These are phyloP conservation scores for Eudyptes chrysolophus DNA, from an alignment of 2,113 vertebrate species.

Conservation along the genomic window DNA sequence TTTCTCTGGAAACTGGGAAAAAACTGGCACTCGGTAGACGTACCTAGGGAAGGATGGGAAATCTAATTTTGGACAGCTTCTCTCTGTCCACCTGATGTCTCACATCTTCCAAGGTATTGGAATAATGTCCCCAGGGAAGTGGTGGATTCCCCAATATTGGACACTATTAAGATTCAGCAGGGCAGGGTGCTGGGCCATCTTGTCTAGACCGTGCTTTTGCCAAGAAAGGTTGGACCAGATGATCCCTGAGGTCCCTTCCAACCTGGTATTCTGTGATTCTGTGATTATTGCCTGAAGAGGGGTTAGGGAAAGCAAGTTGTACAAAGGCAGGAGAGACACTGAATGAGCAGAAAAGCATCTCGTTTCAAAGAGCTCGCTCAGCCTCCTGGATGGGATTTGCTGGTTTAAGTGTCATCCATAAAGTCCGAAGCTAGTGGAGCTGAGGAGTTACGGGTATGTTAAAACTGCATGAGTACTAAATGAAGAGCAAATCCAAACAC, in stretches of 20 bases:
- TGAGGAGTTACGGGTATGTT: not conserved
- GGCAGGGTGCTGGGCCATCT: too few relatives aligned
- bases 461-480: not conserved
- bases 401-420: not conserved
- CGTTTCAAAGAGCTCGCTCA: not conserved
- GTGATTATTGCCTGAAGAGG: not conserved
- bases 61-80: not conserved
- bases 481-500: not conserved
- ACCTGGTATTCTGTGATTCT: too few relatives aligned
- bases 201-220: too few relatives aligned
- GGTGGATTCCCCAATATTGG: too few relatives aligned
- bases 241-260: too few relatives aligned
- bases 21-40: rapidly evolving
- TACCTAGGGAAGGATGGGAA: not conserved
- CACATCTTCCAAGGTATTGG: too few relatives aligned
- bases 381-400: not conserved
- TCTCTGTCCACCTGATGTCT: not conserved
- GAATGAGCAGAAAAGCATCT: not conserved
- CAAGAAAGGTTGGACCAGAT: too few relatives aligned
- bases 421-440: not conserved
- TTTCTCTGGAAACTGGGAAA: not conserved
- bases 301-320: not conserved
- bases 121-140: too few relatives aligned
- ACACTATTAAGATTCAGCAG: too few relatives aligned
- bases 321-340: not conserved